Evolutionary conservation across 2,797 vertebrate genomes (phyloP).

Genomic region (Etheostoma nigrum): DNA sequence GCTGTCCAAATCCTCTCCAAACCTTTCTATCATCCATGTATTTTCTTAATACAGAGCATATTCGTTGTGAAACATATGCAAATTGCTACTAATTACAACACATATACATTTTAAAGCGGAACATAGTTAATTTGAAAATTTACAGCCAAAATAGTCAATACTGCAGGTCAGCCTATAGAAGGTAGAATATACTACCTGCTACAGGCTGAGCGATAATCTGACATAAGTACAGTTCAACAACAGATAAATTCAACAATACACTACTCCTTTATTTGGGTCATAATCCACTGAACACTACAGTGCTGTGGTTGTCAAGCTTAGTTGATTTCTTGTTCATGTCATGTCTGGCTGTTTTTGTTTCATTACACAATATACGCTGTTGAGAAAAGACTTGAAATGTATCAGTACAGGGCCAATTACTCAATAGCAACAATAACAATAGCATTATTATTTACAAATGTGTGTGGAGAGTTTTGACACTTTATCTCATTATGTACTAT

Average conservation of each 20-base stretch:
- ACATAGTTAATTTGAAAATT: too few species aligned
- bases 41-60: conserved; percentile 13
- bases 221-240: background rate
- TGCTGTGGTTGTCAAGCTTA: background rate
- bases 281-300: background rate
- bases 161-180: background rate
- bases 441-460: background rate
- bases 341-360: background rate
- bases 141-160: background rate
- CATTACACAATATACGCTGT: background rate
- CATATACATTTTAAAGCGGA: conserved; percentile 4
- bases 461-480: too few species aligned
- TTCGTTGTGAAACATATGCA: conserved; percentile 21
- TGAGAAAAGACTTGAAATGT: too few species aligned
- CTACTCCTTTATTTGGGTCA: background rate
- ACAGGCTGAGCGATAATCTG: conserved; percentile 1
- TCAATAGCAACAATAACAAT: background rate
- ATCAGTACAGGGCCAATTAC: too few species aligned
- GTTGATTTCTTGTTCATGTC: background rate
- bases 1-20: conserved; percentile 35
- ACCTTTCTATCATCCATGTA: background rate
- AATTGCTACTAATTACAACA: conserved; percentile 7
- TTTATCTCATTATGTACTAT: too few species aligned
- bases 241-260: background rate
- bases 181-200: background rate